Conservation (phyloP, 1,140 invertebrate genomes). For the Drosophila ananassae region DNA sequence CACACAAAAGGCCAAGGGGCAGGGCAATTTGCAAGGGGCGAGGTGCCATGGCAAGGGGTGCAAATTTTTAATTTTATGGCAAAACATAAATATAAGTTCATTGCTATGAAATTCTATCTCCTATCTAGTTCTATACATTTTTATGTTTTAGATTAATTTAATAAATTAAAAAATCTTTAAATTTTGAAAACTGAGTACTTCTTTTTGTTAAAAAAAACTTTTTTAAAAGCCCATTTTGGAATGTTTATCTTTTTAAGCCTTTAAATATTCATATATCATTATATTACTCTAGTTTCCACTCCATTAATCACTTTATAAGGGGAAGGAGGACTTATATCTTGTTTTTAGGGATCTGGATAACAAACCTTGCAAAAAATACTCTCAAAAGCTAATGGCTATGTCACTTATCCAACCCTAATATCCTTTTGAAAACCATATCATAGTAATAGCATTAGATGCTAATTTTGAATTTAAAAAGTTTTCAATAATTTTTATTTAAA, state of each 20-base stretch:
- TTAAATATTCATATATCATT: too few relatives aligned
- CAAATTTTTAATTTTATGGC: neutral
- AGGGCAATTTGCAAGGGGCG: neutral
- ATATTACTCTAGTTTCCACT: too few relatives aligned
- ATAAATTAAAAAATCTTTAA: too few relatives aligned
- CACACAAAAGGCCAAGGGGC: conserved; percentile 49
- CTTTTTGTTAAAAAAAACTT: too few relatives aligned
- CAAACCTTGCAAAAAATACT: neutral
- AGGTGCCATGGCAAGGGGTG: conserved; percentile 16
- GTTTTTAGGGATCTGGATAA: neutral
- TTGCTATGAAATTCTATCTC: conserved; percentile 1
- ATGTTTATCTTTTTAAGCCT: too few relatives aligned
- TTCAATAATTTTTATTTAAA: too few relatives aligned
- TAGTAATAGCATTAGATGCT: neutral
- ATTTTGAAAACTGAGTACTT: too few relatives aligned
- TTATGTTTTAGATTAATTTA: neutral
- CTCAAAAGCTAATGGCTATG: conserved; percentile 11
- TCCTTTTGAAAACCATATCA: neutral
- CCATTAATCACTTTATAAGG: neutral
- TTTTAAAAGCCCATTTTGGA: too few relatives aligned
- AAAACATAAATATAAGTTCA: neutral
- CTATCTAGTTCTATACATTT: neutral
- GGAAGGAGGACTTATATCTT: too few relatives aligned
- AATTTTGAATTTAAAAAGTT: too few relatives aligned
- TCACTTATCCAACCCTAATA: conserved; percentile 10